These are phyloP conservation scores for Phaonia tiefii DNA, from an alignment of 2,888 invertebrate genomes.

Conservation along the genomic window DNA sequence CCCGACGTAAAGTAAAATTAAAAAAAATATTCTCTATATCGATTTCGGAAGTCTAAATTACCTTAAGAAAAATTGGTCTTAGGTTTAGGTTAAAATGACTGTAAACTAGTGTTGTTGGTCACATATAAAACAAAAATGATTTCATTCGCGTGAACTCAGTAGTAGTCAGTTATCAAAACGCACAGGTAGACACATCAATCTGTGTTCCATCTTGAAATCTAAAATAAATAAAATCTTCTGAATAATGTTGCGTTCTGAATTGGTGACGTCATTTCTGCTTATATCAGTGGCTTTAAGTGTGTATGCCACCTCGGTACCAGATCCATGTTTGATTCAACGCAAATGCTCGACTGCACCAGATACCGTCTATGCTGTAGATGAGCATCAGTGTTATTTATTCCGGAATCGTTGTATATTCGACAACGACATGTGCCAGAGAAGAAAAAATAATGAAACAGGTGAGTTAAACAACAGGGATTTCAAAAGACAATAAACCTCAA, in stretches of 20 bases:
- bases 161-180: background rate
- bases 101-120: too few relatives aligned
- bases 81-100: too few relatives aligned
- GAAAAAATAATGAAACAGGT: slow-evolving; percentile 37
- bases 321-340: slow-evolving; percentile 26
- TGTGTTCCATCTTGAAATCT: too few relatives aligned
- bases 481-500: background rate
- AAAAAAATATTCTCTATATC: too few relatives aligned
- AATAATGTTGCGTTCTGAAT: slow-evolving; percentile 38
- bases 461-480: background rate
- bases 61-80: too few relatives aligned
- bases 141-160: too few relatives aligned
- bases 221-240: background rate
- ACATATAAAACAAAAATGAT: too few relatives aligned
- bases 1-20: too few relatives aligned
- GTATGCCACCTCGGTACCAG: background rate
- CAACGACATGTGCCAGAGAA: slow-evolving; percentile 46
- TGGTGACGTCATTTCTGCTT: slow-evolving; percentile 2
- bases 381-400: slow-evolving; percentile 44
- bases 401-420: slow-evolving; percentile 50
- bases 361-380: slow-evolving; percentile 48
- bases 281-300: background rate
- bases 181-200: background rate
- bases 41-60: too few relatives aligned
- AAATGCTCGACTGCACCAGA: slow-evolving; percentile 48